Evolutionary conservation across 2,888 invertebrate genomes (phyloP), one percentile per base, ranked within the genome.

Genomic region (Perdita meconis): DNA sequence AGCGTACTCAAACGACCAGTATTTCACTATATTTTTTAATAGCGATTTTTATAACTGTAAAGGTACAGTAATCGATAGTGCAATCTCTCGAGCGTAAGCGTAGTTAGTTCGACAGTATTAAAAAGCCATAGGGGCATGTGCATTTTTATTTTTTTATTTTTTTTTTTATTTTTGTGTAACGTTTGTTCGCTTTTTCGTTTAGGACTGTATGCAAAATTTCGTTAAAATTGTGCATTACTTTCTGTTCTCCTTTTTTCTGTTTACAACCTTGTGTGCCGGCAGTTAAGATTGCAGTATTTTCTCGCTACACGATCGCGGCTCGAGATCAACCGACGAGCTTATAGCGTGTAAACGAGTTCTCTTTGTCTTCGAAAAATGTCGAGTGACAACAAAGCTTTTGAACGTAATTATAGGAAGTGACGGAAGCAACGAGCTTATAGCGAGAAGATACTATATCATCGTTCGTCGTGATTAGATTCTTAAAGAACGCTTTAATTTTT

Each of bases 1-100:
- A 69, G 61, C 22, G 68, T 75, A 78, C 30, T 68, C 77, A 55
- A 77, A 70, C 60, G 78, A 78, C 69, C 78, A 78, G 78, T 78
- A 78, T 78, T 78, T 78, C 76, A 76, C 76, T 78, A 78, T 78
- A 78, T 78, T 78, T 75, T 78, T 75, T 75, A 78, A 69, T 76
- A 78, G 76, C 69, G 51, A 75, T 76, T 78, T 78, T 78, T 78
- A 78, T 78, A 78, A 78, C 60, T 69, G 76, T 69, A 75, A 78
- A 69, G 64, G 59, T 24, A 42, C 59, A 60, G 64, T 75, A 68
- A 75, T 64, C 51, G 57, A 68, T 75, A 69, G 69, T 69, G 78
- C 75, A 77, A 75, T 64, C 22, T 68, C 50, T 64, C 53, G 44
- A 74, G 40, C 44, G 40, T 69, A 75, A 56, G 59, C 30, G 63